Base-by-base conservation (phyloP, 2,797 vertebrate species). In the Odontamblyopus rebecca region DNA sequence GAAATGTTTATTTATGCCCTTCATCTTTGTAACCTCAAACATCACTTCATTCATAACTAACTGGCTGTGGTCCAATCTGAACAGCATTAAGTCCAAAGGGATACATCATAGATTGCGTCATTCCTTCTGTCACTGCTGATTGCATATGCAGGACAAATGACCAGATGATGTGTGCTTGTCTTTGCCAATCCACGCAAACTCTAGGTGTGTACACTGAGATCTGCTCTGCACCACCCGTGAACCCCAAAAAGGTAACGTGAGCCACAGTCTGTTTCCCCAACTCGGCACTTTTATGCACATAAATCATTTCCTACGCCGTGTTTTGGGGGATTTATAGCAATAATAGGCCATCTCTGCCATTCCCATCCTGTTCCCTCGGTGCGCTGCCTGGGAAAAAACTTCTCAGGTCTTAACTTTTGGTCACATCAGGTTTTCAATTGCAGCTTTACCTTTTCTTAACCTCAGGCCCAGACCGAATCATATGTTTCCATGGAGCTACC, bases 251-350 rank as follows among this genome's bases (percentile, higher is more conserved):
- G 78, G 89, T 90, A 92, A 93, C 61, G 76, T 71, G 88, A 93
- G 89, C 86, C 83, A 57, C 85, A 72, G 81, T 88, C 86, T 91
- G 88, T 92, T 89, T 85, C 88, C 86, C 83, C 35, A 63, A 87
- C 85, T 83, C 85, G 81, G 82, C 84, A 86, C 88, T 91, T 89
- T 93, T 90, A 91, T 90, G 89, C 90, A 91, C 91, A 92, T 93
- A 93, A 93, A 93, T 93, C 89, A 93, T 94, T 94, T 93, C 90
- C 92, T 93, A 90, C 71, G 50, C 91, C 81, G 85, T 90, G 89
- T 93, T 93, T 94, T 90, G 84, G 86, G 85, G 87, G 89, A 92
- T 92, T 92, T 92, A 86, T 85, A 90, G 89, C 81, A 92, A 93
- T 93, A 93, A 92, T 91, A 92, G 90, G 81, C 87, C 82, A 89